These are phyloP conservation scores for Sapajus apella DNA, from an alignment of 2,113 vertebrate species.

Conservation along the genomic window DNA sequence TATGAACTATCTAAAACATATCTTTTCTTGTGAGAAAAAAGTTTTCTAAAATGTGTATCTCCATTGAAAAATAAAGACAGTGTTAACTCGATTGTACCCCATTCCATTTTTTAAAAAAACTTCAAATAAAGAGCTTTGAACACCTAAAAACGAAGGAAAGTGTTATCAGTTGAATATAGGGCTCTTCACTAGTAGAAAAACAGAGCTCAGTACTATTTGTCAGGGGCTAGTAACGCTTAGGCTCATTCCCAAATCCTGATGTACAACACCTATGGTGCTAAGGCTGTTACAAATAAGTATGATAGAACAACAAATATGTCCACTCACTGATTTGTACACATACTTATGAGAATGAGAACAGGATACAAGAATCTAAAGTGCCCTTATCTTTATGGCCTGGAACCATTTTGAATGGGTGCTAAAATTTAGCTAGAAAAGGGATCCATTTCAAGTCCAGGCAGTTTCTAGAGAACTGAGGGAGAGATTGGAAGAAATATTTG, in stretches of 20 bases:
- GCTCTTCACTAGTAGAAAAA: background rate
- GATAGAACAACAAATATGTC: background rate
- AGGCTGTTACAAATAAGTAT: background rate
- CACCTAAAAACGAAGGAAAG: background rate
- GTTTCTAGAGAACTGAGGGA: background rate
- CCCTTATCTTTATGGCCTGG: constrained; percentile 1
- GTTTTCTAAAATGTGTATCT: background rate
- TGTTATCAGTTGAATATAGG: background rate
- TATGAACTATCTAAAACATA: background rate
- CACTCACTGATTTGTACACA: background rate
- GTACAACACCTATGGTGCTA: background rate
- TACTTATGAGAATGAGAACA: background rate
- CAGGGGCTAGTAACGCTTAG: background rate
- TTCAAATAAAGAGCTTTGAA: background rate
- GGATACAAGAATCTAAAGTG: background rate
- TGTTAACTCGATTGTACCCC: background rate
- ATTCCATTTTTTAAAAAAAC: background rate
- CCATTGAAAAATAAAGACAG: constrained; percentile 28
- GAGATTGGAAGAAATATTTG: background rate
- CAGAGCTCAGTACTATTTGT: background rate
- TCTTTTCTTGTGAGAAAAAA: background rate
- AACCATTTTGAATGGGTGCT: background rate
- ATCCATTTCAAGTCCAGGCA: constrained; percentile 31
- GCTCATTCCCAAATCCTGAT: background rate
- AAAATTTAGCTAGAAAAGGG: background rate